Base-by-base conservation (phyloP, 2,888 invertebrate genomes). In the Drosophila emarginata region DNA sequence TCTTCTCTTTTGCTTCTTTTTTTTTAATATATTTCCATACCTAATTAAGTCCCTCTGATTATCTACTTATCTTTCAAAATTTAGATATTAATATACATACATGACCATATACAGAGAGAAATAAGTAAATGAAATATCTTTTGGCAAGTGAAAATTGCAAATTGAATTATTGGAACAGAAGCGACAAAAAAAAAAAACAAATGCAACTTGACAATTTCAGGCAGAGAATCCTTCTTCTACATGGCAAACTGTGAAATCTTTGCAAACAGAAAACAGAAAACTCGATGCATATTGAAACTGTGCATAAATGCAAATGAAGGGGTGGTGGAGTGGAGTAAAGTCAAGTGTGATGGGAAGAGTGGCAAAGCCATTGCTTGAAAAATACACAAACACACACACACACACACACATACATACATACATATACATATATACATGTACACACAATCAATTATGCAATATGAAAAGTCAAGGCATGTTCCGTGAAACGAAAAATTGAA, bases 391-490 rank as follows among this genome's bases (percentile, higher is more conserved):
- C 28, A 64, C 32, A n/a, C n/a, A n/a, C n/a, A n/a, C n/a, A n/a
- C n/a, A n/a, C n/a, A n/a, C n/a, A n/a, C n/a, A n/a, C n/a, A 58
- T 60, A 23, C 6, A 6, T 28, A 28, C 37, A 23, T 26, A 40
- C 40, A 51, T 21, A 52, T n/a, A 39, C 18, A 59, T 15, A 21
- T 23, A 53, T 5, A 52, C 36, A 61, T 21, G 61, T 53, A 63
- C 56, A 60, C 73, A 79, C 77, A 85, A 81, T 81, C 81, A 81
- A 85, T 81, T 81, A 81, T 81, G 80, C 82, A 80, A 82, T 81
- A 80, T 78, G 78, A 85, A 85, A 82, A 82, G 77, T 71, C 85
- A 85, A 85, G 72, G 70, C 59, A 66, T 74, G 79, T 78, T 78
- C 4, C 82, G 66, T 59, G 50, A 65, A 58, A 60, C 68, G 68